Percentiles rank a stretch among this genome's conserved stretches.
Conservation (phyloP, 2,888 invertebrate genomes). For the Chrysolina oricalcia region DNA sequence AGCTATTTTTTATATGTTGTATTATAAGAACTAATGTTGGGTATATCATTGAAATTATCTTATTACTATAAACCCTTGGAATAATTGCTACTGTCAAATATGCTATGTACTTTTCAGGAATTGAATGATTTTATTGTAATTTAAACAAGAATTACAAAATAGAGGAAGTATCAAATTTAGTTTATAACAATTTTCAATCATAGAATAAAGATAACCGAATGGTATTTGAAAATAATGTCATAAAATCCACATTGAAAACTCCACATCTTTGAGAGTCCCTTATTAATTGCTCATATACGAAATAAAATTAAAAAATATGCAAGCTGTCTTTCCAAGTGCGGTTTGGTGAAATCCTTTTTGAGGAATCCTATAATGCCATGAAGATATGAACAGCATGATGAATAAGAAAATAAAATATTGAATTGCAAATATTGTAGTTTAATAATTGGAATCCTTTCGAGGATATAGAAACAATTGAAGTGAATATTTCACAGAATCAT, state of each 20-base stretch:
- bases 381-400: constrained; percentile 10
- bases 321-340: constrained; percentile 25
- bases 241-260: background rate
- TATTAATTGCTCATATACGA: background rate
- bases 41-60: too few relatives aligned
- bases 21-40: too few relatives aligned
- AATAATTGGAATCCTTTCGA: background rate
- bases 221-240: background rate
- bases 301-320: background rate
- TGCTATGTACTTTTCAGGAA: background rate
- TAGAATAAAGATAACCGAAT: background rate
- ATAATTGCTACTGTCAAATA: background rate
- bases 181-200: background rate
- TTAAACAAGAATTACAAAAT: too few relatives aligned
- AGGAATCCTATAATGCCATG: constrained; percentile 21
- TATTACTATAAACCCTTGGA: background rate
- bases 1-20: too few relatives aligned
- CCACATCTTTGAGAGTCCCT: background rate
- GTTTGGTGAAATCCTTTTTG: constrained; percentile 54
- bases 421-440: background rate
- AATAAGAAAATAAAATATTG: background rate
- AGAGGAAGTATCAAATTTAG: background rate
- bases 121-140: too few relatives aligned
- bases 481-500: background rate
- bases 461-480: background rate